These are phyloP conservation scores for Caenorhabditis sp. DNA, from an alignment of 2,888 invertebrate genomes.

Conservation along the genomic window DNA sequence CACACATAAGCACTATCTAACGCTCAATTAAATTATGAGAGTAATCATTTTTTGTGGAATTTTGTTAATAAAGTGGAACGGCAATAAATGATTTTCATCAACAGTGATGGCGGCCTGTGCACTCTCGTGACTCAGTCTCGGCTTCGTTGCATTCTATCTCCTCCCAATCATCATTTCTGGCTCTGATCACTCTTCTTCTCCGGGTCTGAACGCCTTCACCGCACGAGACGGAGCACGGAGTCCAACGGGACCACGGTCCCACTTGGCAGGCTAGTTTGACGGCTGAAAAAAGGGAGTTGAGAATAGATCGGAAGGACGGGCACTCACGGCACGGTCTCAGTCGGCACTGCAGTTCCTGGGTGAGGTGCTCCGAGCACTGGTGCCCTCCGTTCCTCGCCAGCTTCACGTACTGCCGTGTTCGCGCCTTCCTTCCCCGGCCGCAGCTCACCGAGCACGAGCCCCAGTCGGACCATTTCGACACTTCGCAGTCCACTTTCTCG, in stretches of 20 bases:
- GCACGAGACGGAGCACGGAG: constrained; percentile 81
- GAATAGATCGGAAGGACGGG: no score
- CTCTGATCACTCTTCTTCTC: constrained; percentile 60
- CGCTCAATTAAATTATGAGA: constrained; percentile 7
- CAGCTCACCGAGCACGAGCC: constrained; percentile 88
- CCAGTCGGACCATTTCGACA: no score
- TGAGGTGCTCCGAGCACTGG: constrained; percentile 76
- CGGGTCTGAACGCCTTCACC: constrained; percentile 84
- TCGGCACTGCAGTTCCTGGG: constrained; percentile 76
- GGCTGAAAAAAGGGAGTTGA: no score
- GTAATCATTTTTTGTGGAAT: no score
- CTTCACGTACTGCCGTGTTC: constrained; percentile 73
- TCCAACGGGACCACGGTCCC: constrained; percentile 81
- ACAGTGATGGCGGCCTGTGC: constrained; percentile 48
- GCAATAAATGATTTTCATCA: not conserved
- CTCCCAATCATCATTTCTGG: constrained; percentile 62
- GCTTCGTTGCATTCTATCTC: constrained; percentile 59
- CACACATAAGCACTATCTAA: not conserved
- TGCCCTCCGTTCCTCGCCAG: constrained; percentile 77
- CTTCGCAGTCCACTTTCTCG: constrained; percentile 80
- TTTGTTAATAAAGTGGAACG: not conserved
- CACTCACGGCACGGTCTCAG: constrained; percentile 77
- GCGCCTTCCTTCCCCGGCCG: constrained; percentile 85
- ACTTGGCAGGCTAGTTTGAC: constrained; percentile 79
- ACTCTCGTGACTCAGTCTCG: constrained; percentile 58